Base-by-base conservation (phyloP, 2,888 invertebrate genomes). In the Omphaloscelis lunosa region DNA sequence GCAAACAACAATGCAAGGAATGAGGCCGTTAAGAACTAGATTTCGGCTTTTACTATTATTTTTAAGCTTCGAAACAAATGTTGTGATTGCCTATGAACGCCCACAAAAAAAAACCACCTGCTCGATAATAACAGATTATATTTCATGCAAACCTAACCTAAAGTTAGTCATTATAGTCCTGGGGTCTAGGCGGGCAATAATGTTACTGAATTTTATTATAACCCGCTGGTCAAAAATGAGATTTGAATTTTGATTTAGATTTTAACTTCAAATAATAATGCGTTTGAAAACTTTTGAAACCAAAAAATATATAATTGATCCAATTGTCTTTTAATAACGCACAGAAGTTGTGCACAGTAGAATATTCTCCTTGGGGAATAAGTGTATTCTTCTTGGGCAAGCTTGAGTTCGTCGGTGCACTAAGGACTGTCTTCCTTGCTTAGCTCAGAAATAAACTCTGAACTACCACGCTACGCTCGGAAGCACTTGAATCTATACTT, bases 1-100 rank as follows among this genome's bases (percentile, higher is more conserved):
- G 83, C 69, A 20, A 20, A 58, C 61, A 53, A 68, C 72, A 77
- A 79, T 74, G 66, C 74, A 79, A 72, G 70, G 72, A 88, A 85
- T 80, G 77, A 39, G 82, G 80, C 65, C 82, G 73, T 76, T 73
- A 29, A 15, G 23, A 68, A 39, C 27, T 51, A n/a, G 34, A 2
- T 45, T 48, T 66, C 23, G 17, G 29, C 9, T 58, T 15, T 20
- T 45, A 53, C 41, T 45, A 69, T n/a, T 59, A 67, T 41, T 73
- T 72, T 63, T 27, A 39, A 12, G 27, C 27, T 39, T 34, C 17
- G 17, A 34, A 62, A 58, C 27, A 69, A 59, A 23, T 23, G 23
- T 27, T 27, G 12, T 41, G 45, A 62, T 61, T 41, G 23, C 15
- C 3, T 29, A 70, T 29, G n/a, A 23, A 41, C 0, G 2, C 12